Evolutionary conservation across 2,113 vertebrate genomes (phyloP).

Genomic region (Panthera leo): DNA sequence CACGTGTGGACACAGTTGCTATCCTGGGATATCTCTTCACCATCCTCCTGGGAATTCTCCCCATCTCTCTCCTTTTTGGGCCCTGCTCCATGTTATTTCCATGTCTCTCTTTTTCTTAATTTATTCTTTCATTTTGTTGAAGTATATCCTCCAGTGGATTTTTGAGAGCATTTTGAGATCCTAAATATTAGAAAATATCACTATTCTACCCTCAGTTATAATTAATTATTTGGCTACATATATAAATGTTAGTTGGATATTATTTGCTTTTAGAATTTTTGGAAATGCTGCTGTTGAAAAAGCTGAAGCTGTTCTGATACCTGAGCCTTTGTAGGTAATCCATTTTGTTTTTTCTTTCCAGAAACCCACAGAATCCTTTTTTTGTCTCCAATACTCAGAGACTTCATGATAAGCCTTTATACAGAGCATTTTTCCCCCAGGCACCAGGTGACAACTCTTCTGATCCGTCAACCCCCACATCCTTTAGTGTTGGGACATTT

Average conservation of each 20-base stretch:
- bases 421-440: background rate
- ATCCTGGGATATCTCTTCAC: background rate
- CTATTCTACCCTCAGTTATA: background rate
- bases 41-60: no score
- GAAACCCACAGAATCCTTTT: background rate
- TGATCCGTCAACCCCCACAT: background rate
- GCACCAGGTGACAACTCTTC: background rate
- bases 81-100: background rate
- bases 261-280: background rate
- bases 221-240: background rate
- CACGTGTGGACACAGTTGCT: background rate
- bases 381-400: background rate
- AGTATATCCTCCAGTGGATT: background rate
- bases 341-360: background rate
- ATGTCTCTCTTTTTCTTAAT: background rate
- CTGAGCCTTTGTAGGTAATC: background rate
- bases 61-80: no score
- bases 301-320: background rate
- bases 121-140: background rate
- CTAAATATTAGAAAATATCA: background rate
- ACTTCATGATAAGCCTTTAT: background rate
- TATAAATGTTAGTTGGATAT: background rate
- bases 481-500: background rate
- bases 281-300: background rate
- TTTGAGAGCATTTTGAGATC: background rate